A percentile compares a stretch with the other conserved stretches of the same genome.
Evolutionary conservation across 2,888 invertebrate species (phyloP).

Genomic region (Lamellibrachia columna): DNA sequence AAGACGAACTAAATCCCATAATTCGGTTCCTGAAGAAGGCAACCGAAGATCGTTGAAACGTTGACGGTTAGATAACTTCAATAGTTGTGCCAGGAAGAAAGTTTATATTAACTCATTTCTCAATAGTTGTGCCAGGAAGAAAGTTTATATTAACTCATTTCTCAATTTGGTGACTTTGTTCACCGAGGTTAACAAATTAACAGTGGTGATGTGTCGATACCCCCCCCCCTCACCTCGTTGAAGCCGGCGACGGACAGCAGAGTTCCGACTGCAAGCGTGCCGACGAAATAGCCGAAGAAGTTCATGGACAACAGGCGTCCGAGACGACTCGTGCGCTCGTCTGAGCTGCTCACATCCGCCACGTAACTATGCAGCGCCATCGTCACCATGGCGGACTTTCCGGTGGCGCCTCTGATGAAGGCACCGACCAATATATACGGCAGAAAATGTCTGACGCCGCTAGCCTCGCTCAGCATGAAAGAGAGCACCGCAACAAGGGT

Average conservation of each 20-base stretch:
- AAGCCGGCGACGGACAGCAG: conserved; percentile 52
- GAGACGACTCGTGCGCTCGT: conserved; percentile 56
- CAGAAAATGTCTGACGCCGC: conserved; percentile 41
- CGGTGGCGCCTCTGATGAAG: conserved; percentile 58
- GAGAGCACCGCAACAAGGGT: conserved; percentile 57
- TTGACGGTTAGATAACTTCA: too few relatives aligned
- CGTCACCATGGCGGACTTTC: conserved; percentile 64
- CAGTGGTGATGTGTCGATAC: too few relatives aligned
- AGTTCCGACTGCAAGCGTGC: conserved; percentile 54
- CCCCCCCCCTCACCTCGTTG: conserved; percentile 16
- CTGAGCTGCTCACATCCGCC: conserved; percentile 56
- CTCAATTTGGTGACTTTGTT: too few relatives aligned
- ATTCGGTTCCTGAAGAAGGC: too few relatives aligned
- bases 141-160: too few relatives aligned
- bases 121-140: too few relatives aligned
- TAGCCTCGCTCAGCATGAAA: conserved; percentile 49
- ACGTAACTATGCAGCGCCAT: conserved; percentile 66
- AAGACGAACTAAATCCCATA: too few relatives aligned
- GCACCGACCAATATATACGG: conserved; percentile 57
- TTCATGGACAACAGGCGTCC: conserved; percentile 63
- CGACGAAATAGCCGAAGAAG: conserved; percentile 61
- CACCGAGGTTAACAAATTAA: too few relatives aligned
- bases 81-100: too few relatives aligned
- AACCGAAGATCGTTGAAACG: too few relatives aligned
- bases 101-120: too few relatives aligned